phyloP scores from a whole-genome alignment of 1,140 invertebrate species.

The Hycleus phaleratus region DNA sequence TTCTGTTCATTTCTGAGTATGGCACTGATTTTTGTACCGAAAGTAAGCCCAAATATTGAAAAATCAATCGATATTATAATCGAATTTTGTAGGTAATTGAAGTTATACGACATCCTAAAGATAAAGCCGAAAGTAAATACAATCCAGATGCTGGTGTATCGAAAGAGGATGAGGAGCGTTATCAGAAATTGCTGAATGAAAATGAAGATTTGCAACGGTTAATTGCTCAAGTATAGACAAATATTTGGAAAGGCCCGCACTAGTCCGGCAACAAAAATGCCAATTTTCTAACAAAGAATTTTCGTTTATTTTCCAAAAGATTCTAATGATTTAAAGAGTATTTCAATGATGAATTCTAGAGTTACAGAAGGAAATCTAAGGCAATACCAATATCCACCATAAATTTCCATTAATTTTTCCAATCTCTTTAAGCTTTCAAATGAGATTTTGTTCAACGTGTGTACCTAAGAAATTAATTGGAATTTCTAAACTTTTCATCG shows the following conservation, averaged over 20 bases:
- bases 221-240: conserved; percentile 70
- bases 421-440: too few relatives aligned
- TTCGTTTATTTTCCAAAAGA: too few relatives aligned
- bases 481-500: too few relatives aligned
- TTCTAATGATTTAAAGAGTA: too few relatives aligned
- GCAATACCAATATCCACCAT: too few relatives aligned
- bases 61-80: too few relatives aligned
- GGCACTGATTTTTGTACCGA: conserved; percentile 94
- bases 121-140: conserved; percentile 76
- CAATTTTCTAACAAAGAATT: too few relatives aligned
- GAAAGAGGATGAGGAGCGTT: conserved; percentile 92
- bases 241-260: not conserved
- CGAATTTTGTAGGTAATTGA: conserved; percentile 61
- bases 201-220: conserved; percentile 94
- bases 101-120: conserved; percentile 72
- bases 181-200: conserved; percentile 87
- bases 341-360: too few relatives aligned
- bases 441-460: too few relatives aligned
- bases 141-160: conserved; percentile 80
- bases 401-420: too few relatives aligned
- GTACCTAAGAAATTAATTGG: too few relatives aligned
- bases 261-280: not conserved
- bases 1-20: conserved; percentile 96
- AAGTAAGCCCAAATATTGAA: conserved; percentile 50
- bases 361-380: too few relatives aligned